Evolutionary conservation across 35 echinoderm and acorn worm genomes (phyloP).

Genomic region (Apostichopus californicus): DNA sequence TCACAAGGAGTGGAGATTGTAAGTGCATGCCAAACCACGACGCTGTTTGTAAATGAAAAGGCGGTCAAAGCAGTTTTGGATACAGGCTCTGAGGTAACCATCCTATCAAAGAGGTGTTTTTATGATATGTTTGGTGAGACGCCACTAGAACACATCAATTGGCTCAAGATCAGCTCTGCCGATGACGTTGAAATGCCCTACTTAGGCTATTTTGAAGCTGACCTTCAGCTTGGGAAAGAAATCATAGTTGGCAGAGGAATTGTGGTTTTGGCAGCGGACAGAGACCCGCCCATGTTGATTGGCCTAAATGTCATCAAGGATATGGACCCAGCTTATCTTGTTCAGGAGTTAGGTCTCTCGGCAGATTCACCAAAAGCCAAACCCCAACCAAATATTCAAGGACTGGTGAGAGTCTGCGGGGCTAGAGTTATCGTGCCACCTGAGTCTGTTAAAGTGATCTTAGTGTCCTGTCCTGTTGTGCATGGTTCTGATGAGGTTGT

Average conservation of each 20-base stretch:
- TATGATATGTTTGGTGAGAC: not conserved
- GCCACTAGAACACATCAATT: not conserved
- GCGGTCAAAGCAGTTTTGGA: slow-evolving; percentile 2
- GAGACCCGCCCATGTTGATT: not conserved
- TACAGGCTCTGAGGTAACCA: slow-evolving; percentile 51
- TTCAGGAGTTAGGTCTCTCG: no score
- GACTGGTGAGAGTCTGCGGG: no score
- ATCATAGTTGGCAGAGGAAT: slow-evolving; percentile 8
- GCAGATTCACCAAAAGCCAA: not conserved
- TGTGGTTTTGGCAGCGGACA: no score
- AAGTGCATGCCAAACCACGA: not conserved
- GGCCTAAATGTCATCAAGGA: not conserved
- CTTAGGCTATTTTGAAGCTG: no score
- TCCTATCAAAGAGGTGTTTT: not conserved
- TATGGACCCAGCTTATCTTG: not conserved
- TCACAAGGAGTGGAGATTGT: not conserved
- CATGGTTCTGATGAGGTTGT: no score
- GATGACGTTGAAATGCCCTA: no score
- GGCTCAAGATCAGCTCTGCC: not conserved
- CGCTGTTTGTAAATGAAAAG: not conserved
- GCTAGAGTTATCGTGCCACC: no score
- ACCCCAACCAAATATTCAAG: no score
- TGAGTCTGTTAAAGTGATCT: no score
- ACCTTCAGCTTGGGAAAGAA: no score
- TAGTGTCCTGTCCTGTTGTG: no score